A percentile compares a stretch with the other conserved stretches of the same genome.
phyloP scores from a whole-genome alignment of 1,140 invertebrate species.

The Tetramorium simillimum region DNA sequence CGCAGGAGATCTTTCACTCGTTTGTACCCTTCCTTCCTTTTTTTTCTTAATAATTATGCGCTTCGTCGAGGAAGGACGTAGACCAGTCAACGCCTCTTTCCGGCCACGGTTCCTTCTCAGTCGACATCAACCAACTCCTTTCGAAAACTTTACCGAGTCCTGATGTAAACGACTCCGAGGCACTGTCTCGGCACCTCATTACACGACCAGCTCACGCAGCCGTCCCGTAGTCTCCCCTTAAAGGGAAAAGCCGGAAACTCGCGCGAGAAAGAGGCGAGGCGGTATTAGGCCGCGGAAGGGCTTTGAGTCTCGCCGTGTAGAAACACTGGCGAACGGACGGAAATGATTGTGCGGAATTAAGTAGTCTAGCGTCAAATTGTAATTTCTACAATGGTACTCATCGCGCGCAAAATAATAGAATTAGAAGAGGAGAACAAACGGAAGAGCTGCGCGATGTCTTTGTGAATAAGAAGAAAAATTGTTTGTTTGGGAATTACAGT shows the following conservation, averaged over 20 bases:
- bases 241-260: constrained; percentile 34
- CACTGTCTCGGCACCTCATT: constrained; percentile 64
- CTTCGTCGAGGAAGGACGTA: background rate
- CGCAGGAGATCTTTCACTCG: constrained; percentile 28
- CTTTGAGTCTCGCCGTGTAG: background rate
- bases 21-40: background rate
- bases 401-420: background rate
- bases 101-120: background rate
- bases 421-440: background rate
- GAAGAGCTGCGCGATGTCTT: background rate
- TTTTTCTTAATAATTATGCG: constrained; percentile 45
- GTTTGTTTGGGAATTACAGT: background rate
- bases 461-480: background rate
- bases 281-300: constrained; percentile 8
- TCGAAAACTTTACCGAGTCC: constrained; percentile 50
- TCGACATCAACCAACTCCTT: constrained; percentile 27
- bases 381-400: background rate
- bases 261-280: constrained; percentile 25
- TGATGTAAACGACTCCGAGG: constrained; percentile 59
- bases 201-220: constrained; percentile 38
- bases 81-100: constrained; percentile 35
- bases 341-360: constrained; percentile 23
- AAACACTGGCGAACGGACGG: background rate
- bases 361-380: constrained; percentile 21
- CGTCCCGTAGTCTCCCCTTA: background rate